A percentile compares a stretch with the other conserved stretches of the same genome.
Evolutionary conservation across 2,888 invertebrate species (phyloP).

Genomic region (Protodeltote pygarga): DNA sequence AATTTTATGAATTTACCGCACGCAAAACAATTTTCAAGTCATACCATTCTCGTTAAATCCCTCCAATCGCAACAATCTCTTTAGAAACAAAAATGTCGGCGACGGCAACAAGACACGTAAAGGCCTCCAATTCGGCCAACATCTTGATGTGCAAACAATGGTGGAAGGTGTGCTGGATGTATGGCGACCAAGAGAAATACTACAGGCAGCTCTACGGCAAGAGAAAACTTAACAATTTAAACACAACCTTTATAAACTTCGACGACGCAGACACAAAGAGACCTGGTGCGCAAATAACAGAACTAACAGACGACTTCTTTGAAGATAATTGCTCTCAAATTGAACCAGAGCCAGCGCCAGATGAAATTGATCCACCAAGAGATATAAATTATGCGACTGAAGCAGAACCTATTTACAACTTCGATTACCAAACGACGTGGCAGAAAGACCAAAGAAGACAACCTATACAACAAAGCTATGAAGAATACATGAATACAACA

Average conservation of each 20-base stretch:
- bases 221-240: constrained; percentile 78
- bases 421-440: constrained; percentile 74
- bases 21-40: constrained; percentile 10
- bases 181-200: constrained; percentile 94
- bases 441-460: constrained; percentile 85
- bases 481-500: constrained; percentile 71
- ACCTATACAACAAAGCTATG: constrained; percentile 78
- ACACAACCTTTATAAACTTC: constrained; percentile 70
- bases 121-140: constrained; percentile 88
- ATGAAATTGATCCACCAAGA: constrained; percentile 59
- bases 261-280: constrained; percentile 72
- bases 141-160: constrained; percentile 94
- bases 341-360: constrained; percentile 79
- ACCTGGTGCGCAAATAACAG: constrained; percentile 83
- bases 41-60: constrained; percentile 39
- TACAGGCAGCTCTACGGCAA: constrained; percentile 93
- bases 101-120: constrained; percentile 83
- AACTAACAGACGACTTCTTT: constrained; percentile 82
- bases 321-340: constrained; percentile 70
- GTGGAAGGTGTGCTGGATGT: constrained; percentile 96
- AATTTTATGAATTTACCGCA: not conserved
- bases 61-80: constrained; percentile 26
- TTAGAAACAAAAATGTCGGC: constrained; percentile 74
- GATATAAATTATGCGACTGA: constrained; percentile 66
- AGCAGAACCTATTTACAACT: constrained; percentile 77